Conservation (phyloP, 2,113 vertebrate species). For the Carassius gibelio region DNA sequence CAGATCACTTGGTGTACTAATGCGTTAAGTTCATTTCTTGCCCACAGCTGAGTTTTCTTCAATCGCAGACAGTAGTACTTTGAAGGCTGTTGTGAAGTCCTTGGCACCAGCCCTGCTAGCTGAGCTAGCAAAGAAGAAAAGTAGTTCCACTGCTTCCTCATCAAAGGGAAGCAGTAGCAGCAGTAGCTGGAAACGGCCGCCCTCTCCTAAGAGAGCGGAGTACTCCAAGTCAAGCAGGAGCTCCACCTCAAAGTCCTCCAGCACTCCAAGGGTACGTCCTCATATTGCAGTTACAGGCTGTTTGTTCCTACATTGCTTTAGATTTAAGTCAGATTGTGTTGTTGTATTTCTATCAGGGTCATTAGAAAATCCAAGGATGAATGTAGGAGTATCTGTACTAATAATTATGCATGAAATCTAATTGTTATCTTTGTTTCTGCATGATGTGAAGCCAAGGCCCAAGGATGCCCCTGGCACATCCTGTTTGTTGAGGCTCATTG, state of each 20-base stretch:
- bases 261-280: conserved; percentile 29
- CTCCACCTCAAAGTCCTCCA: conserved; percentile 7
- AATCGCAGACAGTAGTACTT: conserved; percentile 46
- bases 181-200: conserved; percentile 26
- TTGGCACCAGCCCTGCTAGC: conserved; percentile 57
- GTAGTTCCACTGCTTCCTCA: conserved; percentile 23
- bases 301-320: background rate
- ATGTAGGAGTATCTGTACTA: background rate
- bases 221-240: conserved; percentile 32
- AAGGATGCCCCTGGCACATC: conserved; percentile 44
- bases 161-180: conserved; percentile 29
- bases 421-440: conserved; percentile 11
- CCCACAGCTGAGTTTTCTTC: conserved; percentile 41
- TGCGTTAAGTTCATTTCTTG: background rate
- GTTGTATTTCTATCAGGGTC: background rate
- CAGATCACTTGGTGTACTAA: background rate
- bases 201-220: conserved; percentile 51
- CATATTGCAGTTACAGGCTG: background rate
- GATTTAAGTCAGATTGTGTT: background rate
- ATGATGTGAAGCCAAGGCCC: conserved; percentile 48
- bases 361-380: background rate
- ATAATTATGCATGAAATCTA: background rate
- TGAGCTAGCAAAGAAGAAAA: conserved; percentile 56
- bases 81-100: conserved; percentile 56
- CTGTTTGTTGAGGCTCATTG: conserved; percentile 53